phyloP scores from a whole-genome alignment of 2,797 vertebrate genomes.

The Taeniopygia guttata region DNA sequence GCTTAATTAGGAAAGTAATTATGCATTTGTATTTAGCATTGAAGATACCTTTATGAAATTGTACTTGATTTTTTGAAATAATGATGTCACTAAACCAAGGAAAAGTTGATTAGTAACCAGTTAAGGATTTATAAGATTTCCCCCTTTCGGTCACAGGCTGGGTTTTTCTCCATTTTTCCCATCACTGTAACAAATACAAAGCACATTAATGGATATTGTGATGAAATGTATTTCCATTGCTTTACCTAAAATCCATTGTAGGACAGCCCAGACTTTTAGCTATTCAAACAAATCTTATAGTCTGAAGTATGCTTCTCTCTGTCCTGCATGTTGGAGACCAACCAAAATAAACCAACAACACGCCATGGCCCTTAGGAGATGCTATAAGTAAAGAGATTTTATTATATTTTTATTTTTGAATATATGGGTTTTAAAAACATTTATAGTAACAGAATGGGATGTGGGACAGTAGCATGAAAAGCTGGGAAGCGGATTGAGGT shows the following conservation, averaged over 20 bases:
- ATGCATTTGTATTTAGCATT: not conserved
- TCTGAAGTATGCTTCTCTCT: not conserved
- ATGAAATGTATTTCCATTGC: not conserved
- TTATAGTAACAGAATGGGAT: not conserved
- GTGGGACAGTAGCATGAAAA: not conserved
- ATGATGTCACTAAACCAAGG: not conserved
- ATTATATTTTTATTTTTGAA: not conserved
- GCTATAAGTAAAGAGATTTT: not conserved
- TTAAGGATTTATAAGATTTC: not conserved
- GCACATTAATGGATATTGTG: not conserved
- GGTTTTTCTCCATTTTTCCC: not conserved
- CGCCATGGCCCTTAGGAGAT: fast-evolving
- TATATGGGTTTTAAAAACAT: not conserved
- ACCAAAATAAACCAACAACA: not conserved
- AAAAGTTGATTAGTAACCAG: not conserved
- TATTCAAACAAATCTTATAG: not conserved
- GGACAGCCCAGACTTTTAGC: not conserved
- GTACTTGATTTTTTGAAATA: not conserved
- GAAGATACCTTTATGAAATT: not conserved
- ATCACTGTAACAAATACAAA: not conserved
- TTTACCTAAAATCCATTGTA: not conserved
- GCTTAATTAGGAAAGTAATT: not conserved
- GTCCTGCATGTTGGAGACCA: not conserved
- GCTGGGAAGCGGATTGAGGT: not conserved
- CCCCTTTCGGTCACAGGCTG: not conserved